Conservation (phyloP, 2,113 vertebrate species). For the Excalfactoria chinensis region DNA sequence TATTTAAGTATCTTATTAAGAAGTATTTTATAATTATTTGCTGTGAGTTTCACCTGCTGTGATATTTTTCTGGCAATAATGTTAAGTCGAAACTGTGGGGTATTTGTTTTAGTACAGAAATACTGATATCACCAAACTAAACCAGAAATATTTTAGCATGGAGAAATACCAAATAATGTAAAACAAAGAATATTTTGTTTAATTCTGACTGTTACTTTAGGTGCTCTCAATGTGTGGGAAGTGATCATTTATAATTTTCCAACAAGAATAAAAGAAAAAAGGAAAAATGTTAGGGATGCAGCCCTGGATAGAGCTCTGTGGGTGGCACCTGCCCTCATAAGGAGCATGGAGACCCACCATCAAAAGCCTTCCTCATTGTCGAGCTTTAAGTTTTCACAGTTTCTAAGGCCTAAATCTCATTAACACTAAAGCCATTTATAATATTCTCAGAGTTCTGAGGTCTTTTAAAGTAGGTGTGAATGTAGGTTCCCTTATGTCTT, state of each 20-base stretch:
- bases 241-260: neutral
- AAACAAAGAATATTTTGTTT: neutral
- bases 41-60: neutral
- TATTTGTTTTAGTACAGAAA: constrained; percentile 7
- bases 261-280: neutral
- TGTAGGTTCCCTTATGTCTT: neutral
- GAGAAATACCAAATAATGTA: neutral
- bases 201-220: neutral
- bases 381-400: neutral
- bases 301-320: neutral
- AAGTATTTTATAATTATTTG: neutral
- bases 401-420: neutral
- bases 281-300: neutral
- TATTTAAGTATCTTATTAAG: neutral
- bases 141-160: neutral
- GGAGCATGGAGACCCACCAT: neutral
- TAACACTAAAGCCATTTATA: neutral
- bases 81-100: neutral
- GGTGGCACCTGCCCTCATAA: neutral
- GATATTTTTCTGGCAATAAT: neutral
- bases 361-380: neutral
- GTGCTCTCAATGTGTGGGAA: neutral
- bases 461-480: neutral
- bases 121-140: neutral
- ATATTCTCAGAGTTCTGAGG: neutral